phyloP scores from a whole-genome alignment of 2,888 invertebrate species.

The Troides aeacus region DNA sequence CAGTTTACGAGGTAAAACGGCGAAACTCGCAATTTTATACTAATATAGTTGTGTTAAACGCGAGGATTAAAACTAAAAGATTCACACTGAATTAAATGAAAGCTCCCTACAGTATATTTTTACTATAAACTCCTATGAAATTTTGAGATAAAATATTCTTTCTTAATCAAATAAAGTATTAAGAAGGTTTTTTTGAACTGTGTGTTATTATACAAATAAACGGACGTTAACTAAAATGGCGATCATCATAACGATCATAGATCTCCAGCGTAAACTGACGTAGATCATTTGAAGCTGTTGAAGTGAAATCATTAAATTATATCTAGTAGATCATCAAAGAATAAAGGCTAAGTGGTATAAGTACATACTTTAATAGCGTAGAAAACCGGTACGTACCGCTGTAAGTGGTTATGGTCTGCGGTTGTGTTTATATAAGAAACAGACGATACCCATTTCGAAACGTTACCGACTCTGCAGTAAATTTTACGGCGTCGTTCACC shows the following conservation, averaged over 20 bases:
- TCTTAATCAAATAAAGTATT: background rate
- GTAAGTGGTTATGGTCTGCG: background rate
- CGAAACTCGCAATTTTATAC: background rate
- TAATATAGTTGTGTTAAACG: background rate
- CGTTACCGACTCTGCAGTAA: conserved; percentile 9
- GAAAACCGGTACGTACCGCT: background rate
- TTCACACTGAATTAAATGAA: conserved; percentile 1
- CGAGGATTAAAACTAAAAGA: background rate
- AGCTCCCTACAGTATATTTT: background rate
- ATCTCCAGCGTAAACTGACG: no score
- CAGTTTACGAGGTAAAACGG: background rate
- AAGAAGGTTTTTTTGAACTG: background rate
- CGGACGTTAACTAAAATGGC: no score
- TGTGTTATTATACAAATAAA: no score
- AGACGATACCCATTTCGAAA: conserved; percentile 9
- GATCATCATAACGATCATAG: no score
- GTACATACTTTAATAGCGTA: background rate
- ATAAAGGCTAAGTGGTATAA: background rate
- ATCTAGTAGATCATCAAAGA: no score
- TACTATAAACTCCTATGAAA: background rate
- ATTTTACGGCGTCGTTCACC: conserved; percentile 16
- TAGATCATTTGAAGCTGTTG: no score
- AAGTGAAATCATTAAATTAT: no score
- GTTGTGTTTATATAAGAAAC: conserved; percentile 3
- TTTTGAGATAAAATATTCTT: background rate